A percentile compares a stretch with the other conserved stretches of the same genome.
phyloP scores from a whole-genome alignment of 2,113 vertebrate species.

The Nansenia antarctica region DNA sequence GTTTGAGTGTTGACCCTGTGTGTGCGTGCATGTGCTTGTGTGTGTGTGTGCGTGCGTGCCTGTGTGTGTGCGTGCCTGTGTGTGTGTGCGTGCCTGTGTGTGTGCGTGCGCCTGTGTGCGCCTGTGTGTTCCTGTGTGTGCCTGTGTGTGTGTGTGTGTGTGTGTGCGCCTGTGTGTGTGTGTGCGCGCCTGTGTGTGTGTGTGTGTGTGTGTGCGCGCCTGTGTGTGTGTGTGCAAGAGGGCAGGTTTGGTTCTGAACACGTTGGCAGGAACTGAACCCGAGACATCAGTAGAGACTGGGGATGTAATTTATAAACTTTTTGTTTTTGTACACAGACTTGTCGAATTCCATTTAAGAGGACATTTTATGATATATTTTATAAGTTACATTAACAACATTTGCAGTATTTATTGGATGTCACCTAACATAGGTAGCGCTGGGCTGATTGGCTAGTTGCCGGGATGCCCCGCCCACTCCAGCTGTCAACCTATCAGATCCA shows the following conservation, averaged over 20 bases:
- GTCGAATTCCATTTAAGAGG: constrained; percentile 38
- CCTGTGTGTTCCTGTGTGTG: too few relatives aligned
- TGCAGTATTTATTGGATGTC: constrained; percentile 79
- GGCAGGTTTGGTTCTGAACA: constrained; percentile 25
- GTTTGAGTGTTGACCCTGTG: too few relatives aligned
- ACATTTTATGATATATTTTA: constrained; percentile 76
- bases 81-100: constrained; percentile 25
- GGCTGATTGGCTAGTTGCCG: constrained; percentile 26
- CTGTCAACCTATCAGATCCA: constrained; percentile 52
- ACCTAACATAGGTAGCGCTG: constrained; percentile 53
- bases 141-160: constrained; percentile 61
- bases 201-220: constrained; percentile 64
- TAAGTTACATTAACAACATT: constrained; percentile 72
- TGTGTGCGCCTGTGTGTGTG: constrained; percentile 68
- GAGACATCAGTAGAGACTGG: constrained; percentile 71
- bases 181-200: constrained; percentile 41
- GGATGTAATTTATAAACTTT: constrained; percentile 61
- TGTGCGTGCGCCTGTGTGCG: too few relatives aligned
- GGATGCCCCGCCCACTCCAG: constrained; percentile 40
- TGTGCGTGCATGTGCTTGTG: constrained; percentile 19
- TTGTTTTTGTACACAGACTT: constrained; percentile 18
- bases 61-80: constrained; percentile 18
- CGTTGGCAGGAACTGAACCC: constrained; percentile 73
- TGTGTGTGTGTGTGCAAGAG: constrained; percentile 27
- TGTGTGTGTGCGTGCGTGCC: constrained; percentile 21